Evolutionary conservation across 2,888 invertebrate genomes (phyloP), one percentile per base, ranked within the genome.

Genomic region (Cistogaster globosa): DNA sequence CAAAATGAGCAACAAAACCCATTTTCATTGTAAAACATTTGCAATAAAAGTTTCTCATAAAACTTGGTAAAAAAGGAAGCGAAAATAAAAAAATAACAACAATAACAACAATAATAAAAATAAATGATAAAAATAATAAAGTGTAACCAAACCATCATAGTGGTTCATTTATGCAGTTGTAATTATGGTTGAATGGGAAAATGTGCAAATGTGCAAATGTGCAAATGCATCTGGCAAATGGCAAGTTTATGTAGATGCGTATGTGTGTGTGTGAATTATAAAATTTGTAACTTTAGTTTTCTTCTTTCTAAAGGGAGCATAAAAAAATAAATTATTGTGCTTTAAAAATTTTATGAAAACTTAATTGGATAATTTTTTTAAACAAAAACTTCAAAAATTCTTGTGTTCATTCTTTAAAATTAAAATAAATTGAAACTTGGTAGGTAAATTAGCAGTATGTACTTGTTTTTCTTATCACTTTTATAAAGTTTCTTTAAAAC

Each of bases 91-190:
- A 22, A 48, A 48, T n/a, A n/a, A n/a, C n/a, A n/a, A 4, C 6
- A 32, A 32, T 0, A 32, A 32, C 6, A 32, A 32, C 6, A 32
- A 32, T 32, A 32, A 32, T 32, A 32, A 32, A 2, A 63, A 63
- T 16, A n/a, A n/a, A n/a, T n/a, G n/a, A n/a, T n/a, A 65, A n/a
- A 2, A 57, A 22, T 18, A 57, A 57, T 14, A 65, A 76, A 76
- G 32, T 67, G 12, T n/a, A 76, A 76, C 65, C 65, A 42, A 67
- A 58, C 65, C 45, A 76, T 76, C 36, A 22, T 20, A 8, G 65
- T 65, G 65, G 57, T 60, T 18, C 26, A 63, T 36, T 57, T 69
- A 69, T 55, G 55, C 57, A 76, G 32, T 76, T 67, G 18, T 69
- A 68, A 69, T 62, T 60, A 36, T n/a, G 68, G 16, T 22, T 69